Evolutionary conservation across 1,140 invertebrate genomes (phyloP).

Genomic region (Cydia amplana): DNA sequence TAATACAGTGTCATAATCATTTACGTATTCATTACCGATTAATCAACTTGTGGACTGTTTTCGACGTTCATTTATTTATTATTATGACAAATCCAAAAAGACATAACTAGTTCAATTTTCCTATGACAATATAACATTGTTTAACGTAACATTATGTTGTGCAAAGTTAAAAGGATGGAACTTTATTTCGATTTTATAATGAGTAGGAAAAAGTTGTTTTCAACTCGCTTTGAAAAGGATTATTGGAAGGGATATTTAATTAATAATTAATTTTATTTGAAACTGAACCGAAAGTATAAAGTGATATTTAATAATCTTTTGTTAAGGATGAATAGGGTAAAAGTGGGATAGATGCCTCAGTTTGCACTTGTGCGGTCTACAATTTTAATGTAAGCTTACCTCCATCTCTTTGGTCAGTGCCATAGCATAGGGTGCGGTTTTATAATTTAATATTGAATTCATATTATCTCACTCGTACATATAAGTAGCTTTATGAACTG

Average conservation of each 20-base stretch:
- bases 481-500: no score
- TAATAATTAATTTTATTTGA: neutral
- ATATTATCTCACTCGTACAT: no score
- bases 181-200: neutral
- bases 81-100: neutral
- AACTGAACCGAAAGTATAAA: neutral
- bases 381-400: no score
- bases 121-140: no score
- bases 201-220: neutral
- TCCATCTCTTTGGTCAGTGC: no score
- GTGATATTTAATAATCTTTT: neutral
- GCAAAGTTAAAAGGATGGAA: neutral
- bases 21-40: neutral
- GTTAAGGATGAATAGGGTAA: no score
- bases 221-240: neutral
- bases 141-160: neutral
- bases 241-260: constrained; percentile 3
- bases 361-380: no score
- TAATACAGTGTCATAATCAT: constrained; percentile 8
- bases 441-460: no score
- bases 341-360: no score
- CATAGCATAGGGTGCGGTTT: no score
- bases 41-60: neutral
- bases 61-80: neutral
- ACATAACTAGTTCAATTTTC: neutral